phyloP scores from a whole-genome alignment of 2,888 invertebrate genomes.

The Zeuzera pyrina region DNA sequence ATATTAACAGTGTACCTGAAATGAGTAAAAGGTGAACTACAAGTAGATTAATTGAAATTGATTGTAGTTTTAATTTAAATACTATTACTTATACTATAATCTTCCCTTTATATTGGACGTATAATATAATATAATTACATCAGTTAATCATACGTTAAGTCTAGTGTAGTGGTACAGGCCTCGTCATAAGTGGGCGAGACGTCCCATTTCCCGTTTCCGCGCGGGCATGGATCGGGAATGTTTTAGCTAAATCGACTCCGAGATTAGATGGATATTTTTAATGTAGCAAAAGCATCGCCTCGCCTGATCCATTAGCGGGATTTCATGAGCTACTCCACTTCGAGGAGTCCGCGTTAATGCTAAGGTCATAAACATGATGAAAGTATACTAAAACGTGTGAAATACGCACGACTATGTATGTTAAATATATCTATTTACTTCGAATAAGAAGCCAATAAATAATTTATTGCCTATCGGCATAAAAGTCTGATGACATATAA shows the following conservation, averaged over 20 bases:
- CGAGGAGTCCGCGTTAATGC: slow-evolving; percentile 40
- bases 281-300: slow-evolving; percentile 37
- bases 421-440: too few relatives aligned
- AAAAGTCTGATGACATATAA: too few relatives aligned
- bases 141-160: slow-evolving; percentile 2
- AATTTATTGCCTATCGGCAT: too few relatives aligned
- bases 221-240: slow-evolving; percentile 45
- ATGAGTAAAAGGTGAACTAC: too few relatives aligned
- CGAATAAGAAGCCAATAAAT: too few relatives aligned
- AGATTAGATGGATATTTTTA: slow-evolving; percentile 61
- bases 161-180: slow-evolving; percentile 15
- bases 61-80: too few relatives aligned
- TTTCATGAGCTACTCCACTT: slow-evolving; percentile 43
- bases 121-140: too few relatives aligned
- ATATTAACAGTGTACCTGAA: too few relatives aligned
- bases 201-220: slow-evolving; percentile 45
- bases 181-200: slow-evolving; percentile 43
- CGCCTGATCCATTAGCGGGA: slow-evolving; percentile 58
- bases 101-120: too few relatives aligned
- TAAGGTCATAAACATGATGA: slow-evolving; percentile 27
- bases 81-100: too few relatives aligned
- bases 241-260: slow-evolving; percentile 54
- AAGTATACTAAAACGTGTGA: slow-evolving; percentile 9
- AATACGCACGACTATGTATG: too few relatives aligned
- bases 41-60: too few relatives aligned